Percentiles rank a stretch among this genome's conserved stretches.
Evolutionary conservation across 2,888 invertebrate species (phyloP).

Genomic region (Melangyna quadrimaculata): DNA sequence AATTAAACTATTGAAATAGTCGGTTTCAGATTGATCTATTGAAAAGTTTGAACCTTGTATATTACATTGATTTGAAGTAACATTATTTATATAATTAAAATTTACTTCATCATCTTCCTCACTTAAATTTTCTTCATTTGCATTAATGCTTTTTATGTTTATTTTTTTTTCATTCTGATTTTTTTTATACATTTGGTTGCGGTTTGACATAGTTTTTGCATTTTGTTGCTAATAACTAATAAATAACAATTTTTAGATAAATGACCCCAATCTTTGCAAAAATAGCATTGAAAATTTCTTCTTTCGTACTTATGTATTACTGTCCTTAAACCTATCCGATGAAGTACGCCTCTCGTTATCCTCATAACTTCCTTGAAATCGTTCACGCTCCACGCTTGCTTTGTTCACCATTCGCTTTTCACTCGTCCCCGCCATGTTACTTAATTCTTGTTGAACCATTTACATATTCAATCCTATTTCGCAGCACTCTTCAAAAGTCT

Average conservation of each 20-base stretch:
- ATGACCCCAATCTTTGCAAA: neutral
- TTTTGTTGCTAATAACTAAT: no score
- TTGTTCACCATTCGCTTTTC: no score
- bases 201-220: no score
- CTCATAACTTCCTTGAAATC: neutral
- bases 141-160: no score
- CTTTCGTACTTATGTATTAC: neutral
- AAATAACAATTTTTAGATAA: no score
- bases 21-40: neutral
- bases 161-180: no score
- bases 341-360: neutral
- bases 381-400: neutral
- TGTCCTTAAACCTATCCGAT: neutral
- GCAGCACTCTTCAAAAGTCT: neutral
- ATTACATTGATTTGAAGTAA: neutral
- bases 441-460: neutral
- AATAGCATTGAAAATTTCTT: conserved; percentile 12
- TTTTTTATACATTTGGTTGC: no score
- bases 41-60: neutral
- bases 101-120: neutral
- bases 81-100: neutral
- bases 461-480: conserved; percentile 15
- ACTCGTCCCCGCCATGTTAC: no score
- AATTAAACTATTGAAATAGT: no score
- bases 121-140: neutral